Evolutionary conservation across 2,888 invertebrate species (phyloP).

Genomic region (Andrena camellia): DNA sequence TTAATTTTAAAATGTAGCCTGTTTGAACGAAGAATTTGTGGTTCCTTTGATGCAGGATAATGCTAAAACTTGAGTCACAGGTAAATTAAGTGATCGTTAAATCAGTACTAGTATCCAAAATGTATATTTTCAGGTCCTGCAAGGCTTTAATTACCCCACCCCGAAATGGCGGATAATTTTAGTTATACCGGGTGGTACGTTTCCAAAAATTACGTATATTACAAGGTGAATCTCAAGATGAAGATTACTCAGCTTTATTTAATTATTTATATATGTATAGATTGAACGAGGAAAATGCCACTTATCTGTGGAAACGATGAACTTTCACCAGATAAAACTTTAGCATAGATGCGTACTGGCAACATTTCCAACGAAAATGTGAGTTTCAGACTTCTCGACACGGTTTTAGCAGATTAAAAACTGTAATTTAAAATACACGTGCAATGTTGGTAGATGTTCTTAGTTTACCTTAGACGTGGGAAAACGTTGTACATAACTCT

Average conservation of each 20-base stretch:
- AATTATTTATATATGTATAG: constrained; percentile 11
- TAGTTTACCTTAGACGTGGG: too few species aligned
- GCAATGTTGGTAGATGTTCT: too few species aligned
- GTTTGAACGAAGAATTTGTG: constrained; percentile 13
- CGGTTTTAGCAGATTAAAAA: too few species aligned
- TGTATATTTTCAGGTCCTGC: constrained; percentile 14
- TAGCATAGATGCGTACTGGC: not conserved
- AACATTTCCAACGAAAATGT: not conserved
- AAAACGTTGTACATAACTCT: too few species aligned
- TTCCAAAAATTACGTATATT: constrained; percentile 25
- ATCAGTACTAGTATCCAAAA: constrained; percentile 20
- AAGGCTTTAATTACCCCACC: constrained; percentile 31
- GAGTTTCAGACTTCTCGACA: too few species aligned
- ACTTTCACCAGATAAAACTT: not conserved
- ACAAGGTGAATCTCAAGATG: not conserved
- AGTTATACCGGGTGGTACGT: constrained; percentile 8
- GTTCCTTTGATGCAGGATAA: not conserved
- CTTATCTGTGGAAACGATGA: not conserved
- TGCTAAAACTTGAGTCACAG: constrained; percentile 4
- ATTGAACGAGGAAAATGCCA: not conserved
- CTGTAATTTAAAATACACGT: too few species aligned
- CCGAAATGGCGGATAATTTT: constrained; percentile 36
- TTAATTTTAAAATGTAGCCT: not conserved
- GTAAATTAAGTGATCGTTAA: constrained; percentile 36
- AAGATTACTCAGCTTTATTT: constrained; percentile 25